Evolutionary conservation across 2,113 vertebrate genomes (phyloP).

Genomic region (Chionomys nivalis): DNA sequence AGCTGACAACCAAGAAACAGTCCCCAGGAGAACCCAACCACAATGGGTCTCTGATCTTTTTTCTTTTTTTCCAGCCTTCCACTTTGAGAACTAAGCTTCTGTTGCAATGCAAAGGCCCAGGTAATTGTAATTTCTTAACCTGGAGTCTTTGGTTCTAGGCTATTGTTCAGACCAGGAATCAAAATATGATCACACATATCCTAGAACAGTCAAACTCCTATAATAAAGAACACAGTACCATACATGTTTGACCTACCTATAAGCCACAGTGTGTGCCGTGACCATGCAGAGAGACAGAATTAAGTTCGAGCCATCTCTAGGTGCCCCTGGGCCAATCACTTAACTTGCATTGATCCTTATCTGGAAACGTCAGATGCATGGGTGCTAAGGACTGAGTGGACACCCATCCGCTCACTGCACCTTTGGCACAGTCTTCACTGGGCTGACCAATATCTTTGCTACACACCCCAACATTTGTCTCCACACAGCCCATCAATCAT

Average conservation of each 20-base stretch:
- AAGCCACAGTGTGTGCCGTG: background rate
- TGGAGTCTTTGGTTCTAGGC: background rate
- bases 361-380: background rate
- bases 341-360: background rate
- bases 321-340: background rate
- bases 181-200: background rate
- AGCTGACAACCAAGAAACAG: background rate
- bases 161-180: background rate
- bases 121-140: background rate
- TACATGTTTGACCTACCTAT: background rate
- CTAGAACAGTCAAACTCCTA: background rate
- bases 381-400: background rate
- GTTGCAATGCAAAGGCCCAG: background rate
- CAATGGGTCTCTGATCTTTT: background rate
- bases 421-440: background rate
- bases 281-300: background rate
- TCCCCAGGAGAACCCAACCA: background rate
- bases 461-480: slow-evolving; percentile 45
- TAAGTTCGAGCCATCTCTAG: background rate
- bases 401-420: background rate
- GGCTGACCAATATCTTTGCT: background rate
- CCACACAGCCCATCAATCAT: background rate
- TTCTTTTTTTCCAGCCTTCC: background rate
- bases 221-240: background rate
- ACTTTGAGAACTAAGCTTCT: background rate